These are phyloP conservation scores for Arrhopalites spinosus DNA, from an alignment of 2,888 invertebrate genomes.

Conservation along the genomic window DNA sequence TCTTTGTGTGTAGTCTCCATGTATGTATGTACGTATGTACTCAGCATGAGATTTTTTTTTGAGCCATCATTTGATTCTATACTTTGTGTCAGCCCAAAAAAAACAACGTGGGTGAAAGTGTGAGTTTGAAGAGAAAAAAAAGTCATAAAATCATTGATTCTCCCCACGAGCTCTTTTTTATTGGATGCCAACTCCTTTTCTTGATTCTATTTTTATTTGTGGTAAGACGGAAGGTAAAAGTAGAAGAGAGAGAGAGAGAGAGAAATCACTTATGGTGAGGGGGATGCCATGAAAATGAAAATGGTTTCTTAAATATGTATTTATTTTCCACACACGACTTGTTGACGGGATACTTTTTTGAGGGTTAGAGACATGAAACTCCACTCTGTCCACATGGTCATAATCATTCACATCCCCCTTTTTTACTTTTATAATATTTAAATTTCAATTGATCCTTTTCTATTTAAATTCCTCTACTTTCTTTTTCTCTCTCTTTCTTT, in stretches of 20 bases:
- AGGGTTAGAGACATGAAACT: too few relatives aligned
- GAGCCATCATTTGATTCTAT: not conserved
- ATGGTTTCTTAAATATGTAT: not conserved
- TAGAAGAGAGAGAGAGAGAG: not conserved
- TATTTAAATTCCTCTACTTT: too few relatives aligned
- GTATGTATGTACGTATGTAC: too few relatives aligned
- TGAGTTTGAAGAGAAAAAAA: not conserved
- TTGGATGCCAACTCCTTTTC: constrained; percentile 14
- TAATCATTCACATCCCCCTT: too few relatives aligned
- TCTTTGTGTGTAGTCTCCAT: too few relatives aligned
- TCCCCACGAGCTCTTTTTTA: constrained; percentile 29
- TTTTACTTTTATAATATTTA: too few relatives aligned
- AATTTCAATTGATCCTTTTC: too few relatives aligned
- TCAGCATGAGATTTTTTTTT: not conserved
- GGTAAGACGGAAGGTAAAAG: constrained; percentile 19
- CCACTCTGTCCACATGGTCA: too few relatives aligned
- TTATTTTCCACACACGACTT: constrained; percentile 4
- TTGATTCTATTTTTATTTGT: constrained; percentile 15
- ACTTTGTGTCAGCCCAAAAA: too few relatives aligned
- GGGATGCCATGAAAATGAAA: too few relatives aligned
- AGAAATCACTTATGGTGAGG: constrained; percentile 11
- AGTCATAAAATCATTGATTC: constrained; percentile 35
- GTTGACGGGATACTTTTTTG: not conserved
- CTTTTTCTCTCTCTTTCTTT: too few relatives aligned
- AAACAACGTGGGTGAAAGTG: not conserved